Base-by-base conservation (phyloP, 2,797 vertebrate species). In the Molossus alvarezi region DNA sequence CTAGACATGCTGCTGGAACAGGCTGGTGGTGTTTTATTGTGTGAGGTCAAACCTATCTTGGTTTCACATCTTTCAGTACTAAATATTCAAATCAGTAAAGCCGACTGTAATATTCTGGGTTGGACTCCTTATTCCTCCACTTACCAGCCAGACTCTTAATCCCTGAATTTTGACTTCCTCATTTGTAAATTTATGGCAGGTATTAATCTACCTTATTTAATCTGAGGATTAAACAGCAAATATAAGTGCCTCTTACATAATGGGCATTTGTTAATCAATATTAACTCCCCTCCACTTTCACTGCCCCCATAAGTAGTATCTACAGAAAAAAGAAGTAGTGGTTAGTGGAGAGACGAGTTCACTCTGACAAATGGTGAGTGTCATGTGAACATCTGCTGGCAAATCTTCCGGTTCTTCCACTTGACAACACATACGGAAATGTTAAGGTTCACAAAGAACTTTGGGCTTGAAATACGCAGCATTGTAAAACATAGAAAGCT, bases 121-220 rank as follows among this genome's bases (percentile, higher is more conserved):
- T 62, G 58, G 72, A 71, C 33, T 79, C 48, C 53, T 51, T n/a
- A 20, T 23, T 76, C 37, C 5, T n/a, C n/a, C 27, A 33, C 18
- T 87, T 83, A 73, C 45, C 80, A n/a, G 9, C 55, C 65, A 0
- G 33, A 58, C 48, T 82, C 92, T 21, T 71, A 48, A 48, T 62
- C 27, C 60, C 58, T 18, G 71, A 94, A 84, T 81, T 87, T 82
- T 79, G 20, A 88, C 51, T 87, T 76, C 64, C 67, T 87, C 76
- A 60, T 89, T 60, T 96, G 27, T 67, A 94, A 95, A 95, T 17
- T 37, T 9, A 64, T 9, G 15, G 48, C 37, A 76, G 87, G 1
- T 27, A 53, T 67, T 76, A 91, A 87, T 23, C n/a, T 41, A 75
- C 53, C 25, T 71, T 60, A 72, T 69, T 67, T 33, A 88, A 79